phyloP scores from a whole-genome alignment of 2,888 invertebrate species.

The Cremastinae sp. region DNA sequence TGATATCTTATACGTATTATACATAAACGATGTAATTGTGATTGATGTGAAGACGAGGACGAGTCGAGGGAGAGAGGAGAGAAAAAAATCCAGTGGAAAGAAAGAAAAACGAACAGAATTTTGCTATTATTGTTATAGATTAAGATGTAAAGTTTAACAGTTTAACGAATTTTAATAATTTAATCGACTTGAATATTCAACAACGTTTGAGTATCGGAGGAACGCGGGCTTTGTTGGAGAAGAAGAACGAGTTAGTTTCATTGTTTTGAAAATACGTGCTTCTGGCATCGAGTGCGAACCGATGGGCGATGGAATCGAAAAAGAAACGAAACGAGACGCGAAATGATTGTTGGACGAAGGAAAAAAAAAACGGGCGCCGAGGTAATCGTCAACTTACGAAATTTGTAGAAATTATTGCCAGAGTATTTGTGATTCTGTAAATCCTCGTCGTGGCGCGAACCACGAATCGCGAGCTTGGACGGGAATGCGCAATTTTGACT shows the following conservation, averaged over 20 bases:
- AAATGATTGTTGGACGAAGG: conserved; percentile 52
- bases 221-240: conserved; percentile 51
- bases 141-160: conserved; percentile 72
- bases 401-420: conserved; percentile 33
- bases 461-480: neutral
- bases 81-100: conserved; percentile 60
- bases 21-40: conserved; percentile 71
- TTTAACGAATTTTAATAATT: conserved; percentile 67
- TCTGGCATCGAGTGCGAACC: conserved; percentile 15
- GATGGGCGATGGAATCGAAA: conserved; percentile 37
- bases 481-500: neutral
- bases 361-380: too few relatives aligned
- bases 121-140: conserved; percentile 76
- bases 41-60: conserved; percentile 71
- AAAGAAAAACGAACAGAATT: conserved; percentile 65
- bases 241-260: conserved; percentile 24
- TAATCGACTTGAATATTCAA: conserved; percentile 66
- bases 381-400: conserved; percentile 38
- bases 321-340: conserved; percentile 37
- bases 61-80: conserved; percentile 27
- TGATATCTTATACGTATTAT: conserved; percentile 70
- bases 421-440: conserved; percentile 29
- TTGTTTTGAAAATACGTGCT: conserved; percentile 31
- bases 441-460: conserved; percentile 29
- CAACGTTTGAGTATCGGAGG: conserved; percentile 67